Conservation (phyloP, 64 coral and sea anemone species). For the Stichodactyla helianthus region DNA sequence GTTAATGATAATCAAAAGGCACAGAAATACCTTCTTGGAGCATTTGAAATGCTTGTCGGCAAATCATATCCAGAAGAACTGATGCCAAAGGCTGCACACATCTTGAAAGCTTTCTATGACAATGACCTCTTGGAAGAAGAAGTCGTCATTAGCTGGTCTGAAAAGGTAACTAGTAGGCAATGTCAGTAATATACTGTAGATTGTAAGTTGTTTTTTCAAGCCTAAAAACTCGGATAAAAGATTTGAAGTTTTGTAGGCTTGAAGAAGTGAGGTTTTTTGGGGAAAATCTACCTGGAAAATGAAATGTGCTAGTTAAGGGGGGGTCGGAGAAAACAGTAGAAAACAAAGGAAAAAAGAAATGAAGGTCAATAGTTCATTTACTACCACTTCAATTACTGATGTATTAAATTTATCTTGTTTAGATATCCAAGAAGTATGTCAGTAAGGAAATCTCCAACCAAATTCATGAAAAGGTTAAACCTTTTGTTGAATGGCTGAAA, state of each 20-base stretch:
- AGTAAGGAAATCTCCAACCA: slow-evolving; percentile 75
- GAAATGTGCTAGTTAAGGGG: no score
- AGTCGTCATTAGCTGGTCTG: slow-evolving; percentile 86
- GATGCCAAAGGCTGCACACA: slow-evolving; percentile 79
- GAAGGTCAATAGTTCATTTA: no score
- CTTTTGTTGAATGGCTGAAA: slow-evolving; percentile 95
- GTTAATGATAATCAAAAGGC: slow-evolving; percentile 85
- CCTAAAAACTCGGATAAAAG: no score
- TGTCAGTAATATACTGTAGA: no score
- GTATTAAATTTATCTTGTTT: not conserved
- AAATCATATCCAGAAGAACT: slow-evolving; percentile 82
- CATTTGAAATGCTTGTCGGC: slow-evolving; percentile 92
- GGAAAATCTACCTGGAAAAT: no score
- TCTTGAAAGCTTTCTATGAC: slow-evolving; percentile 86
- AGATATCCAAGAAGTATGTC: slow-evolving; percentile 99
- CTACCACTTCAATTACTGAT: no score
- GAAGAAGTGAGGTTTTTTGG: no score
- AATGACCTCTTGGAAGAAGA: slow-evolving; percentile 88
- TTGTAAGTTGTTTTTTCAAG: no score
- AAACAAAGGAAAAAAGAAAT: no score
- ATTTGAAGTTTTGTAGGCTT: no score
- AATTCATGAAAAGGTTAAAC: slow-evolving; percentile 87
- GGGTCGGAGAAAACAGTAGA: no score
- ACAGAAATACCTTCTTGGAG: slow-evolving; percentile 94
- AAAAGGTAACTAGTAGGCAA: slow-evolving; percentile 55